phyloP scores from a whole-genome alignment of 2,113 vertebrate species.

The Eretmochelys imbricata region DNA sequence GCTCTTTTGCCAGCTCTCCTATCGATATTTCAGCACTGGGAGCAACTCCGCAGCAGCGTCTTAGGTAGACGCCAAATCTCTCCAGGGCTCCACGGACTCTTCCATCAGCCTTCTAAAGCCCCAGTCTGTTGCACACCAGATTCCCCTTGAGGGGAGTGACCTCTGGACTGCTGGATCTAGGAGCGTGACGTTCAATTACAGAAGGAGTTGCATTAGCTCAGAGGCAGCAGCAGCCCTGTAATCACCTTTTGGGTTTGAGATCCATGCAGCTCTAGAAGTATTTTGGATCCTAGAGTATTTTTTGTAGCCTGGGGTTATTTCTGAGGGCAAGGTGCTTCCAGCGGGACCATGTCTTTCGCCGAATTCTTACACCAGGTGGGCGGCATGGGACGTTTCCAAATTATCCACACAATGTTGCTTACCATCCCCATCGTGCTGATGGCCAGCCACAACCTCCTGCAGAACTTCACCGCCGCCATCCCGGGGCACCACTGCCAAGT shows the following conservation, averaged over 20 bases:
- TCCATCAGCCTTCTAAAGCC: not conserved
- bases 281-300: not conserved
- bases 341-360: conserved; percentile 76
- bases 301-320: not conserved
- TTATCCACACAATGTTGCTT: conserved; percentile 79
- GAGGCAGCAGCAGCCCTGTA: not conserved
- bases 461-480: conserved; percentile 83
- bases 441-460: conserved; percentile 88
- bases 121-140: not conserved
- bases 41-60: not conserved
- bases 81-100: not conserved
- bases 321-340: not conserved
- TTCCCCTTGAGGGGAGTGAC: not conserved
- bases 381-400: conserved; percentile 83
- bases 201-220: not conserved
- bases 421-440: conserved; percentile 80
- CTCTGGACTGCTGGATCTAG: not conserved
- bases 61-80: not conserved
- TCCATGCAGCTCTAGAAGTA: not conserved
- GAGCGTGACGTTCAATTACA: not conserved
- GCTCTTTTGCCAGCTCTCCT: not conserved
- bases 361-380: conserved; percentile 82
- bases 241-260: not conserved
- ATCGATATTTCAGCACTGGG: not conserved
- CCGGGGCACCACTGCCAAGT: conserved; percentile 78